These are phyloP conservation scores for Aphis craccivora DNA, from an alignment of 1,140 invertebrate genomes.

Conservation along the genomic window DNA sequence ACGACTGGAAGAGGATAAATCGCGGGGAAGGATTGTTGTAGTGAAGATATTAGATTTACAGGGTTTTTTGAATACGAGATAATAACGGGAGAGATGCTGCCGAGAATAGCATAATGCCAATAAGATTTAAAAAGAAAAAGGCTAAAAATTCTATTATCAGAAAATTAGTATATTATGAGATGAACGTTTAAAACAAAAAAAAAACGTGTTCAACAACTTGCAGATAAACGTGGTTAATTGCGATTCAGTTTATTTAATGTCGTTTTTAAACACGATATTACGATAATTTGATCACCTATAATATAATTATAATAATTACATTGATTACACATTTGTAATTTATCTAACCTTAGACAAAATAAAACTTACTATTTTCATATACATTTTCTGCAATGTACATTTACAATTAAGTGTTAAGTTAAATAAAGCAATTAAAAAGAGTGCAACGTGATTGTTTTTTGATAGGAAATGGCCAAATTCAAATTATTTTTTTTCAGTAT, in stretches of 20 bases:
- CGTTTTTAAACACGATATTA: background rate
- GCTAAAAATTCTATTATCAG: background rate
- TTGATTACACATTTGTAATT: too few relatives aligned
- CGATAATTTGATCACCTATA: background rate
- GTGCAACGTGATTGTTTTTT: too few relatives aligned
- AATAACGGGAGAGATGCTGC: background rate
- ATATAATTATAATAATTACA: too few relatives aligned
- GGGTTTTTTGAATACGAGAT: background rate
- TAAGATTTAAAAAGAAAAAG: too few relatives aligned
- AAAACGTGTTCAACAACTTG: background rate
- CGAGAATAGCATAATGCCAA: background rate
- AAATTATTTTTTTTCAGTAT: background rate
- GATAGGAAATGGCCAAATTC: too few relatives aligned
- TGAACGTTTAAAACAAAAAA: background rate
- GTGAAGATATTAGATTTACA: background rate
- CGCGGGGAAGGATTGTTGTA: background rate
- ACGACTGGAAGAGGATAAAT: too few relatives aligned
- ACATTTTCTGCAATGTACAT: too few relatives aligned
- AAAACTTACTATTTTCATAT: background rate
- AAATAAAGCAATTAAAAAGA: too few relatives aligned
- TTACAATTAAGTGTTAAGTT: too few relatives aligned
- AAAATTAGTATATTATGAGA: too few relatives aligned
- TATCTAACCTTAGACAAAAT: background rate
- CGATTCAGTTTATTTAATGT: background rate
- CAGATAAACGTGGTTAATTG: background rate